A percentile compares a stretch with the other conserved stretches of the same genome.
phyloP scores from a whole-genome alignment of 2,113 vertebrate genomes.

The Hiodon alosoides region DNA sequence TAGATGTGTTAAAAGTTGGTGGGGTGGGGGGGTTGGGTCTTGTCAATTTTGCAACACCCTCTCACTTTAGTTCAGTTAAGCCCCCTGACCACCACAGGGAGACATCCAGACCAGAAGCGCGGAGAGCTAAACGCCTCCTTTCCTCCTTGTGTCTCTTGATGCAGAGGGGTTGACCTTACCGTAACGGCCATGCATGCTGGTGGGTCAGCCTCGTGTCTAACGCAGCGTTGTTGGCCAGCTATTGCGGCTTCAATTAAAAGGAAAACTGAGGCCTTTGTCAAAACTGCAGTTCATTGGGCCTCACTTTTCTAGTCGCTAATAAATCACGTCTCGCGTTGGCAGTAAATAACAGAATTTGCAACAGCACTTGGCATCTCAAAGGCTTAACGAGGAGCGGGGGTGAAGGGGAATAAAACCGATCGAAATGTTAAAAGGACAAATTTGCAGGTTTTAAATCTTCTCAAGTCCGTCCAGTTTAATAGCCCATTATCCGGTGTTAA shows the following conservation, averaged over 20 bases:
- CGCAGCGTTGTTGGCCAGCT: constrained; percentile 21
- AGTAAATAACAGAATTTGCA: constrained; percentile 41
- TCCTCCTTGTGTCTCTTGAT: constrained; percentile 14
- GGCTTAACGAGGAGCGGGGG: constrained; percentile 43
- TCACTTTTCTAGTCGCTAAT: constrained; percentile 35
- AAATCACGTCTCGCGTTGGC: constrained; percentile 42
- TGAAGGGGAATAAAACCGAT: constrained; percentile 40
- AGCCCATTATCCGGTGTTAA: constrained; percentile 40
- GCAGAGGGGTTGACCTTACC: constrained; percentile 35
- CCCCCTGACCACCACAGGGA: neutral
- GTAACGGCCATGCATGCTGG: neutral
- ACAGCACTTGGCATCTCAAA: constrained; percentile 35
- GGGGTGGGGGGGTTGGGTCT: no score
- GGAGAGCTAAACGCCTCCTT: neutral
- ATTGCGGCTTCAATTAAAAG: constrained; percentile 27
- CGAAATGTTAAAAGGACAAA: constrained; percentile 39
- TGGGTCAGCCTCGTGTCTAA: constrained; percentile 17
- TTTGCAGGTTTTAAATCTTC: constrained; percentile 50
- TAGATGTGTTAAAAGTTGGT: no score
- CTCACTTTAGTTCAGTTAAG: no score
- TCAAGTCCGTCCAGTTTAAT: constrained; percentile 39
- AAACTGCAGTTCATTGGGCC: constrained; percentile 32
- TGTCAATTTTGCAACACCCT: no score
- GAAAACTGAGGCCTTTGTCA: constrained; percentile 18
- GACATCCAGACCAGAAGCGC: neutral